Conservation (phyloP, 92 coral and sea anemone species). For the Meandrina meandrites region DNA sequence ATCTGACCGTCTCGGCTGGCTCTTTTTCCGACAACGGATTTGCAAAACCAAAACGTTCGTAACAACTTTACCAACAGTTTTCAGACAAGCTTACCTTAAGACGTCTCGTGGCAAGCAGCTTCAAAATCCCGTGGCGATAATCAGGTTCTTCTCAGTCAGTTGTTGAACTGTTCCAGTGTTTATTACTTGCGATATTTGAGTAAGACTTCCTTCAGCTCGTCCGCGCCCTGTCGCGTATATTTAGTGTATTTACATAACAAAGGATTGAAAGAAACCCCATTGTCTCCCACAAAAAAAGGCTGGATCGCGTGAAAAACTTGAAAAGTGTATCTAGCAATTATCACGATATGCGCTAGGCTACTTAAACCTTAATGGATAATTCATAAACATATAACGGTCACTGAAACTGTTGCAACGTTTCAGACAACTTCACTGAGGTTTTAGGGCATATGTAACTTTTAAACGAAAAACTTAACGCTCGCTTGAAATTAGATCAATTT, state of each 20-base stretch:
- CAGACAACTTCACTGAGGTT: not conserved
- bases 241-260: constrained; percentile 29
- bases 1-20: not conserved
- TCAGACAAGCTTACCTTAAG: not conserved
- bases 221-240: constrained; percentile 22
- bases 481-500: not conserved
- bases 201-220: not conserved
- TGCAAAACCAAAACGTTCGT: not conserved
- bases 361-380: constrained; percentile 1
- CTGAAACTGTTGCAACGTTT: not conserved
- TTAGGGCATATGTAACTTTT: not conserved
- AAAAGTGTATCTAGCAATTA: not conserved
- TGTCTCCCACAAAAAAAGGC: constrained; percentile 20
- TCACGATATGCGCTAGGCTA: constrained; percentile 26
- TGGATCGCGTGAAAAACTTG: constrained; percentile 25
- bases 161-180: not conserved
- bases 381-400: constrained; percentile 8
- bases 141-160: not conserved
- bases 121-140: not conserved
- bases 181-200: not conserved
- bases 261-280: not conserved
- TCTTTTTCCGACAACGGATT: not conserved
- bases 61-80: not conserved
- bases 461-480: not conserved
- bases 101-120: not conserved